phyloP scores from a whole-genome alignment of 1,140 invertebrate species.

The Dinoponera quadriceps region DNA sequence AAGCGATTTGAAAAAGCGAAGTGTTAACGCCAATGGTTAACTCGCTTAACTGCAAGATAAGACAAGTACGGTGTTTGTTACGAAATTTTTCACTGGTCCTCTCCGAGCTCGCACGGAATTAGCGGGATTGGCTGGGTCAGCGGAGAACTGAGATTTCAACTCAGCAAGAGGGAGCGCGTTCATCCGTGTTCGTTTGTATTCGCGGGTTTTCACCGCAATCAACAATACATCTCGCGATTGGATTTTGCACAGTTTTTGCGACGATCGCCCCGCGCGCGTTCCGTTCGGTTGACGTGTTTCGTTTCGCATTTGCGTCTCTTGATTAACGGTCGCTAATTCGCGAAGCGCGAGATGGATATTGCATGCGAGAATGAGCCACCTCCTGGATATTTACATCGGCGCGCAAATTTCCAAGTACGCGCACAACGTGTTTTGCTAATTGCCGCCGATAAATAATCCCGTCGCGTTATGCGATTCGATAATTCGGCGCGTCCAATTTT shows the following conservation, averaged over 20 bases:
- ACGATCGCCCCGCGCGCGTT: background rate
- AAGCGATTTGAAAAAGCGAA: too few relatives aligned
- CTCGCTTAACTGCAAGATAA: too few relatives aligned
- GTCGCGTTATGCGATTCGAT: background rate
- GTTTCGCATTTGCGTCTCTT: background rate
- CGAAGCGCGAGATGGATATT: background rate
- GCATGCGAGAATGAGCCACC: background rate
- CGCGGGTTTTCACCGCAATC: background rate
- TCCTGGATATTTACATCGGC: background rate
- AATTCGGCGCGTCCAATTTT: background rate
- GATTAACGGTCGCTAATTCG: constrained; percentile 2
- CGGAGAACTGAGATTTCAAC: too few relatives aligned
- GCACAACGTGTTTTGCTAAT: background rate
- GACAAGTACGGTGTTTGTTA: too few relatives aligned
- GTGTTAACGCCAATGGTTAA: too few relatives aligned
- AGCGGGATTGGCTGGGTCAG: too few relatives aligned
- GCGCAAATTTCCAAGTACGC: background rate
- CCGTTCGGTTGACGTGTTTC: background rate
- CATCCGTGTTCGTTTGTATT: too few relatives aligned
- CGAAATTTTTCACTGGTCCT: too few relatives aligned
- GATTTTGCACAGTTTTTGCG: background rate
- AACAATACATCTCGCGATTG: background rate
- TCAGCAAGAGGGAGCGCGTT: too few relatives aligned
- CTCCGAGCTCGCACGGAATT: too few relatives aligned
- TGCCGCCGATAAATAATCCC: background rate